Evolutionary conservation across 2,797 vertebrate genomes (phyloP).

Genomic region (Allobates femoralis): DNA sequence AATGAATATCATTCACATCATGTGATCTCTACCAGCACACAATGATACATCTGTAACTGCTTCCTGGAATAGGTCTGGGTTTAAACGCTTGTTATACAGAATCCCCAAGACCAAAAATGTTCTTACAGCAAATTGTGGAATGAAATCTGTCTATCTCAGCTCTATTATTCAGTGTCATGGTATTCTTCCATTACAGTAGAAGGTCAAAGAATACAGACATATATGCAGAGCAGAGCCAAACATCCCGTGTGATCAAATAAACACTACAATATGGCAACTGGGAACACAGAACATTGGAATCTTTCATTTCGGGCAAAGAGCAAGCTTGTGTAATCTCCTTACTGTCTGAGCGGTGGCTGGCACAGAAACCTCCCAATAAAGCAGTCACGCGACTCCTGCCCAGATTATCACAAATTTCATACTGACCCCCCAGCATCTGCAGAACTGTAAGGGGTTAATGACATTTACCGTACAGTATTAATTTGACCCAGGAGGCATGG

Average conservation of each 20-base stretch:
- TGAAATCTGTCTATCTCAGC: background rate
- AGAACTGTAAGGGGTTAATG: slow-evolving; percentile 1
- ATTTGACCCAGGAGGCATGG: slow-evolving; percentile 11
- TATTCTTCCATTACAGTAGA: background rate
- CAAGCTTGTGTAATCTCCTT: slow-evolving; percentile 47
- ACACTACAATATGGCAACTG: background rate
- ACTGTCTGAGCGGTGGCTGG: slow-evolving; percentile 15
- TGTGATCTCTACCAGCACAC: background rate
- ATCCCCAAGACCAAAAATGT: background rate
- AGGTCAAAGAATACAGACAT: background rate
- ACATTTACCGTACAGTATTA: background rate
- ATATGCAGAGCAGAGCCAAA: background rate
- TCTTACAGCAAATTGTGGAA: background rate
- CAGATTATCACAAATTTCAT: background rate
- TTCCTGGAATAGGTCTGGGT: background rate
- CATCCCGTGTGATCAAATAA: background rate
- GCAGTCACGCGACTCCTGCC: background rate
- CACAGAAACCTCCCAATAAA: slow-evolving; percentile 12
- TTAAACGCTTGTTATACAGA: background rate
- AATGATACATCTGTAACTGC: background rate
- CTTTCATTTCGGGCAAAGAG: slow-evolving; percentile 47
- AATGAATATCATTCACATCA: background rate
- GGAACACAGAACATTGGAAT: background rate
- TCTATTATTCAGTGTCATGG: background rate
- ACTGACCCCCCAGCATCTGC: background rate